Base-by-base conservation (phyloP, 2,113 vertebrate species). In the Muntiacus muntjak region DNA sequence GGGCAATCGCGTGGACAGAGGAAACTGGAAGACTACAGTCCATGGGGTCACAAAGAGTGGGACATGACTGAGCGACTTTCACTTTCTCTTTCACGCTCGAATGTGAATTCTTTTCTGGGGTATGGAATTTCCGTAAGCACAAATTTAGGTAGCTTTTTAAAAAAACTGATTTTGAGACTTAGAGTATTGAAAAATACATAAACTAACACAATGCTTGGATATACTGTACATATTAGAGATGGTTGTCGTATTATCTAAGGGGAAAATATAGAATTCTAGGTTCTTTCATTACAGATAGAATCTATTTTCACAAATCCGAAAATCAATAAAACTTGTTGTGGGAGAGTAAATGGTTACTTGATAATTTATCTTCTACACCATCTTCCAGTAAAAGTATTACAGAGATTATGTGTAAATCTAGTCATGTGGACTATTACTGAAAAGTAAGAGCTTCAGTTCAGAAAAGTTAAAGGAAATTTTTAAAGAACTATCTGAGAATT, bases 321-420 rank as follows among this genome's bases (percentile, higher is more conserved):
- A 98, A 98, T 95, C 97, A 95, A 95, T 98, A 94, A 92, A 98
- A 94, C 89, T 89, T 97, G 90, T 98, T 97, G 96, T 36, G 54
- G 79, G 47, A 95, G 40, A 94, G 26, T 89, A 97, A 96, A 96
- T 6, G n/a, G 83, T 95, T 97, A 83, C 78, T 91, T 97, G 83
- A 85, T 93, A 91, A 96, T 89, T 97, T 96, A 92, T 97, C 92
- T 91, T 86, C 33, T 81, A 89, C 2, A 85, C 58, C 36, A 81
- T 94, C 78, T 96, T 96, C 30, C 36, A 93, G 17, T n/a, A 36
- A 93, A 40, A 97, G 36, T 83, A 74, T 96, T 82, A 71, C 3
- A 0, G 87, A 91, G 71, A 81, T 28, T 83, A 23, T 71, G 6
- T 93, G 85, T 87, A 54, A 93, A 60, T 97, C 30, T 91, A 83